Conservation (phyloP, 2,113 vertebrate genomes). For the Clarias gariepinus region DNA sequence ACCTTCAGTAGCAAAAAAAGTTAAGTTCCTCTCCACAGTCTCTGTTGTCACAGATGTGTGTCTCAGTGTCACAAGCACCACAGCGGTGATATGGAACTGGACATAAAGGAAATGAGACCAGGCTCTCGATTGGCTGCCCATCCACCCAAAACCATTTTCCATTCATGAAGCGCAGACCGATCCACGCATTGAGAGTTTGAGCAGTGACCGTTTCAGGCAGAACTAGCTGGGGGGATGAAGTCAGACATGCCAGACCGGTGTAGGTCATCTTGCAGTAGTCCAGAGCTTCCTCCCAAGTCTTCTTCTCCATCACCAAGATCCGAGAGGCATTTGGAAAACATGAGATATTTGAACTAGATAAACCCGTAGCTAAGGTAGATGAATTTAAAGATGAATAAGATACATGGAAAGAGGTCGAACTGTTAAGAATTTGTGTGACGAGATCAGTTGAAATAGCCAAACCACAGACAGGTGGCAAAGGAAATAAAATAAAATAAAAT, state of each 20-base stretch:
- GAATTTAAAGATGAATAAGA: no score
- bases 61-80: slow-evolving; percentile 43
- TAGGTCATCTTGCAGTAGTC: slow-evolving; percentile 27
- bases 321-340: neutral
- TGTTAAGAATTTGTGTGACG: neutral
- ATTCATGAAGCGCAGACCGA: slow-evolving; percentile 36
- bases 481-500: neutral
- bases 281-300: slow-evolving; percentile 43
- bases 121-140: neutral
- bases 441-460: no score
- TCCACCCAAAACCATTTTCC: slow-evolving; percentile 40
- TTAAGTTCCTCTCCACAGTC: slow-evolving; percentile 31
- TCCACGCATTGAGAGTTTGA: slow-evolving; percentile 34
- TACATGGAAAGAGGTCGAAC: neutral
- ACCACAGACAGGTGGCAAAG: neutral
- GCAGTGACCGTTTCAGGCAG: neutral
- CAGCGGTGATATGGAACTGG: slow-evolving; percentile 41
- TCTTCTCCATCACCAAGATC: slow-evolving; percentile 15
- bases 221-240: neutral
- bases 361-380: neutral
- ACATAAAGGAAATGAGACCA: neutral
- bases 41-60: slow-evolving; percentile 21
- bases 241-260: slow-evolving; percentile 29
- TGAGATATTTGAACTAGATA: neutral
- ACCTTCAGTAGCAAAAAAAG: slow-evolving; percentile 1